These are phyloP conservation scores for Arctia plantaginis DNA, from an alignment of 2,888 invertebrate genomes.

Conservation along the genomic window DNA sequence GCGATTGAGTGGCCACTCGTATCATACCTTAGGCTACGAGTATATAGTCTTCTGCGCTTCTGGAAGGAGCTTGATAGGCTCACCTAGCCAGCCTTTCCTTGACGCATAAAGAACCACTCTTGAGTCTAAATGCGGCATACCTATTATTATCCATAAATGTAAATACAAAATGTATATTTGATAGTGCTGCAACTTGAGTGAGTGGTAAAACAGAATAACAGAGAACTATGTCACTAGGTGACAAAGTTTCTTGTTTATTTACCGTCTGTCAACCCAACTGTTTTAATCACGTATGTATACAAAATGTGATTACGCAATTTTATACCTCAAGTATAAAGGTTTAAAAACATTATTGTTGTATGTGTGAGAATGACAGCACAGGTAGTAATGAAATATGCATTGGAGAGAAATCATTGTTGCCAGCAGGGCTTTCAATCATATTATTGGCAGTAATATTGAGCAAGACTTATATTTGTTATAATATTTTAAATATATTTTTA, in stretches of 20 bases:
- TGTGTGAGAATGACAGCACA: constrained; percentile 34
- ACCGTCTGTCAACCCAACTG: background rate
- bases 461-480: background rate
- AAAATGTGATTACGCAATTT: background rate
- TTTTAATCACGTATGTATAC: background rate
- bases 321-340: constrained; percentile 20
- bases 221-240: background rate
- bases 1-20: no score
- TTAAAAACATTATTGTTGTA: constrained; percentile 40
- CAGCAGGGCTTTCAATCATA: constrained; percentile 32
- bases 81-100: no score
- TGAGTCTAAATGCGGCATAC: no score
- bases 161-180: background rate
- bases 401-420: constrained; percentile 36
- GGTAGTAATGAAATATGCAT: constrained; percentile 40
- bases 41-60: no score
- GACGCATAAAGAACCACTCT: no score
- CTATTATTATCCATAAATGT: background rate
- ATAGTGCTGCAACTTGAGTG: background rate
- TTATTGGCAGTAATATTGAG: background rate
- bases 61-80: no score
- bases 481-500: no score
- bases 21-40: no score
- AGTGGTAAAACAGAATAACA: background rate
- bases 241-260: background rate